phyloP scores from a whole-genome alignment of 1,140 invertebrate species.

The Daktulosphaira vitifoliae region DNA sequence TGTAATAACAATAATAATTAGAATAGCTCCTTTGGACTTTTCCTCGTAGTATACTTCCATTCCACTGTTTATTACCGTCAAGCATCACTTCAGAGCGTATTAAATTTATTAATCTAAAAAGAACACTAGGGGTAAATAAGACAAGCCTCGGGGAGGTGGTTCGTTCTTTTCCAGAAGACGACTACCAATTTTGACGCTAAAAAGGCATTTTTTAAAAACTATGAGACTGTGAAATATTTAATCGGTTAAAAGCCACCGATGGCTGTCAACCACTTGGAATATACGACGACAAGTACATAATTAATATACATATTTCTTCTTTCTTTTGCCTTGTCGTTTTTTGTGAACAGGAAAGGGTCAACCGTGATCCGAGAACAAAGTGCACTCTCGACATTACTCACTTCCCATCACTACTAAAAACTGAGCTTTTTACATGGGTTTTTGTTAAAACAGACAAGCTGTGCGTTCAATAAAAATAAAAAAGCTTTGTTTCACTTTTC shows the following conservation, averaged over 20 bases:
- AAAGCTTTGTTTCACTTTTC: too few relatives aligned
- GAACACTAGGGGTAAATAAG: background rate
- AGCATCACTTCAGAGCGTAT: background rate
- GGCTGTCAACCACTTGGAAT: slow-evolving; percentile 9
- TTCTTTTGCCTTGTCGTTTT: background rate
- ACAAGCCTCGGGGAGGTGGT: background rate
- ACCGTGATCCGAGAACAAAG: too few relatives aligned
- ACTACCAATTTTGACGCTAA: background rate
- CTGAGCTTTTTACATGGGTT: too few relatives aligned
- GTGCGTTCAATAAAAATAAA: too few relatives aligned
- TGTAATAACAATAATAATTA: too few relatives aligned
- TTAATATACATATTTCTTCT: slow-evolving; percentile 12
- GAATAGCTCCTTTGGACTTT: too few relatives aligned
- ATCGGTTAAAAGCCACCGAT: slow-evolving; percentile 32
- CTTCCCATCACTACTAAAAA: too few relatives aligned
- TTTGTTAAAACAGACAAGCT: too few relatives aligned
- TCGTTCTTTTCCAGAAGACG: background rate
- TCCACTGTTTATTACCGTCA: background rate
- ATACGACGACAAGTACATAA: slow-evolving; percentile 17
- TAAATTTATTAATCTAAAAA: slow-evolving; percentile 21
- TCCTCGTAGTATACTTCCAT: too few relatives aligned
- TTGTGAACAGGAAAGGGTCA: too few relatives aligned
- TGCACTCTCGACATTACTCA: too few relatives aligned
- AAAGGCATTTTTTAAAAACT: background rate
- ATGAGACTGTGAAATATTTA: slow-evolving; percentile 19